These are phyloP conservation scores for Scelioninae gen. 1 DNA, from an alignment of 2,888 invertebrate species.

Conservation along the genomic window DNA sequence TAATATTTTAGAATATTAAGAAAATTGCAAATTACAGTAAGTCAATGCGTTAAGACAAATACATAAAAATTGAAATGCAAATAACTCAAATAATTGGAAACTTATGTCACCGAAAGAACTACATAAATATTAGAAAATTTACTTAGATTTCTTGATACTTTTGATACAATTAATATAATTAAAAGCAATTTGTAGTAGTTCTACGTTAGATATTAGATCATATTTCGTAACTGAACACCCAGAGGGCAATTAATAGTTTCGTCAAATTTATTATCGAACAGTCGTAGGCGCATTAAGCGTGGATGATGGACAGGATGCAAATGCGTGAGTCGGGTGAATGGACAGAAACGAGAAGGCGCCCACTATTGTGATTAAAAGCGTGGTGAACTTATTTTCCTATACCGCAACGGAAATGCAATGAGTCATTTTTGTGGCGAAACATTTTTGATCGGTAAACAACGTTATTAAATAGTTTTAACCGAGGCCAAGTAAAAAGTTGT, in stretches of 20 bases:
- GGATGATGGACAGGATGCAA: conserved; percentile 24
- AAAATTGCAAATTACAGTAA: no score
- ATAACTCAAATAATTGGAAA: no score
- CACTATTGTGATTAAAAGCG: conserved; percentile 8
- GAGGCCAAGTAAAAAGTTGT: not conserved
- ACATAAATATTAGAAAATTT: no score
- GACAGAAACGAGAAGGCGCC: not conserved
- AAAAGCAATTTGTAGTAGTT: no score
- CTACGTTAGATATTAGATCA: no score
- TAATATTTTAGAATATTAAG: no score
- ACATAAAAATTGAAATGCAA: no score
- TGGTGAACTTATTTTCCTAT: not conserved
- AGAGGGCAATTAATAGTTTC: conserved; percentile 7
- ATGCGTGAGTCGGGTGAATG: not conserved
- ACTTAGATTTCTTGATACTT: no score
- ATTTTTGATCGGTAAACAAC: conserved; percentile 12
- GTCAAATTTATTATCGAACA: conserved; percentile 1
- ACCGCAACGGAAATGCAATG: conserved; percentile 16
- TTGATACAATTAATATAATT: no score
- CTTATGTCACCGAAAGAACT: no score
- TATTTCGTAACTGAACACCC: no score
- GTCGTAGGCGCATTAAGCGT: not conserved
- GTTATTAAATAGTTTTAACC: not conserved
- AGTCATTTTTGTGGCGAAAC: not conserved
- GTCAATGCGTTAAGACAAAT: no score